These are phyloP conservation scores for Aspiorhynchus laticeps DNA, from an alignment of 2,113 vertebrate species.

Conservation along the genomic window DNA sequence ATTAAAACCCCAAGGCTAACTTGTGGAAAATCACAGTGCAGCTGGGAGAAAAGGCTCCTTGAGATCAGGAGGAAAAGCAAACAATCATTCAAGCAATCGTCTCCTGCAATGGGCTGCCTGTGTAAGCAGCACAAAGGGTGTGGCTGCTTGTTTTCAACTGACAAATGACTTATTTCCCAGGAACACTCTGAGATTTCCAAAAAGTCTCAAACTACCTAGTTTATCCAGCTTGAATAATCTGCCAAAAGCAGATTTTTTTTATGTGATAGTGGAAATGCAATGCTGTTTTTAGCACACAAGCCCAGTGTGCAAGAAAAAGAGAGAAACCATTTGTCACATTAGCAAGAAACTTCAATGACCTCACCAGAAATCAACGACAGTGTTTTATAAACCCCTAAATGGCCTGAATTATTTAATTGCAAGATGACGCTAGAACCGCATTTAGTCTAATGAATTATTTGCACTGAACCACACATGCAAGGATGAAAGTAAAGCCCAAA, in stretches of 20 bases:
- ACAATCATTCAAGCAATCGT: constrained; percentile 35
- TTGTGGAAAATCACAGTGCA: constrained; percentile 23
- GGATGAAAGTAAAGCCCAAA: not conserved
- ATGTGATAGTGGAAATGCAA: not conserved
- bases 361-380: not conserved
- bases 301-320: not conserved
- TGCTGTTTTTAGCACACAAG: not conserved
- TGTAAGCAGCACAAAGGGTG: constrained; percentile 53
- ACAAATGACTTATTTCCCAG: constrained; percentile 46
- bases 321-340: not conserved
- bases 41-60: constrained; percentile 53
- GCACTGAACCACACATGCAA: not conserved
- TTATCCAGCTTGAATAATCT: constrained; percentile 7
- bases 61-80: constrained; percentile 42
- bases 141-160: constrained; percentile 49
- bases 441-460: constrained; percentile 4
- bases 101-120: constrained; percentile 41
- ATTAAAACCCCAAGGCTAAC: not conserved
- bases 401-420: not conserved
- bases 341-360: not conserved
- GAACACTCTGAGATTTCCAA: constrained; percentile 37
- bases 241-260: not conserved
- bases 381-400: not conserved
- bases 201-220: constrained; percentile 14
- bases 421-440: not conserved